Evolutionary conservation across 2,888 invertebrate species (phyloP).

Genomic region (Drosophila kambysellisi): DNA sequence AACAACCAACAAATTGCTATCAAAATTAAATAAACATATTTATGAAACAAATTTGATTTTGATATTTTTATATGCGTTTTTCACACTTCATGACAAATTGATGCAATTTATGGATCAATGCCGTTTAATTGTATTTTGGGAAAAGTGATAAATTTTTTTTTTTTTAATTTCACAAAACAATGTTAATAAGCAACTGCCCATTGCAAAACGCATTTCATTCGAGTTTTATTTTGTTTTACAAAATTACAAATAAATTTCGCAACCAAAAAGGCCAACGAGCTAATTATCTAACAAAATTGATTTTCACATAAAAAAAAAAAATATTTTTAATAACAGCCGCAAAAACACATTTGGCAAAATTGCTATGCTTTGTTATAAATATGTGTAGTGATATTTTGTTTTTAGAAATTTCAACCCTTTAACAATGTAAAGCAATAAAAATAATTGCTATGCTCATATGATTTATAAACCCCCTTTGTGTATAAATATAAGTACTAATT

Average conservation of each 20-base stretch:
- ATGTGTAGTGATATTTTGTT: background rate
- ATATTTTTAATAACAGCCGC: conserved; percentile 2
- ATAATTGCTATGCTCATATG: conserved; percentile 39
- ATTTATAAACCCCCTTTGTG: conserved; percentile 9
- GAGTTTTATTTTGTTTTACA: conserved; percentile 37
- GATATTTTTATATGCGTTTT: conserved; percentile 35
- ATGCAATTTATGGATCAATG: conserved; percentile 32
- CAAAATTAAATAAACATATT: conserved; percentile 68
- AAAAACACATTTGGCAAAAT: background rate
- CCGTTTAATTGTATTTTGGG: conserved; percentile 48
- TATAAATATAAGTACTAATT: conserved; percentile 51
- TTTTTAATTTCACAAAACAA: background rate
- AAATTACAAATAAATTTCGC: conserved; percentile 29
- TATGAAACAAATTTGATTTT: conserved; percentile 61
- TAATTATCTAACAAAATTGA: conserved; percentile 53
- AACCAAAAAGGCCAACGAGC: conserved; percentile 35
- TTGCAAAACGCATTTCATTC: conserved; percentile 34
- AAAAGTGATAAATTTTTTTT: background rate
- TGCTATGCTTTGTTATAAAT: background rate
- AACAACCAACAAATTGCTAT: conserved; percentile 54
- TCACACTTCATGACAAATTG: conserved; percentile 8
- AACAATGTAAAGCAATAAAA: conserved; percentile 52
- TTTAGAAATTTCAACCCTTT: conserved; percentile 28
- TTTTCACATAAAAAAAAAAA: conserved; percentile 29
- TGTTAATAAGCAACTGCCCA: background rate